A percentile compares a stretch with the other conserved stretches of the same genome.
Conservation (phyloP, 2,113 vertebrate genomes). For the Crypturellus undulatus region DNA sequence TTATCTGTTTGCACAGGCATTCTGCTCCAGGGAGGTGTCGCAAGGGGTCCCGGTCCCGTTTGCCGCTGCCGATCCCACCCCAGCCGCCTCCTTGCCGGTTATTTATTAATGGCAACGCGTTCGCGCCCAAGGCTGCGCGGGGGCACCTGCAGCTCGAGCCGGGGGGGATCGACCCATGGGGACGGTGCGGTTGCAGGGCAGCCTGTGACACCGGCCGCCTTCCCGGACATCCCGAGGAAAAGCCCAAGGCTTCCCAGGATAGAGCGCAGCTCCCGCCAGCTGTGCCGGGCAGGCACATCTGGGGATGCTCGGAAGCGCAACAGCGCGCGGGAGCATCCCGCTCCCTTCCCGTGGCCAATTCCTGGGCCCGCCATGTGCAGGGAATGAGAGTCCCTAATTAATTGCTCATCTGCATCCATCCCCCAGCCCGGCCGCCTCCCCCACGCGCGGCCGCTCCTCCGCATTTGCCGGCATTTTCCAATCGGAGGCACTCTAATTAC, state of each 20-base stretch:
- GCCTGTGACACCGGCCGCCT: too few species aligned
- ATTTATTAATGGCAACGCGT: constrained; percentile 23
- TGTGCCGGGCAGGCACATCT: constrained; percentile 39
- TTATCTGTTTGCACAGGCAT: constrained; percentile 64
- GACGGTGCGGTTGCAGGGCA: neutral
- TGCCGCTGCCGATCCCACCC: neutral
- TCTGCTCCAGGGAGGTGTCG: constrained; percentile 34
- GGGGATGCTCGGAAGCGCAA: neutral
- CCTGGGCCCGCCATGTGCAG: constrained; percentile 69
- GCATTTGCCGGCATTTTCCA: constrained; percentile 75
- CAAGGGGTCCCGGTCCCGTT: neutral
- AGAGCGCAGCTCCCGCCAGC: constrained; percentile 15
- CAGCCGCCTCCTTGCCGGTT: neutral
- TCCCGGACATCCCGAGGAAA: too few species aligned
- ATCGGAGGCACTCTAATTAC: constrained; percentile 79
- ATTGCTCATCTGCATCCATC: constrained; percentile 57
- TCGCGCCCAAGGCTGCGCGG: neutral
- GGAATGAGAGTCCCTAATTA: constrained; percentile 76
- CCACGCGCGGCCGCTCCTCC: constrained; percentile 38
- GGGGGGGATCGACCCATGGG: neutral
- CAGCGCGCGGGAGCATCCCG: constrained; percentile 10
- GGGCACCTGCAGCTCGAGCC: neutral
- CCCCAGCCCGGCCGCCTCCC: constrained; percentile 11
- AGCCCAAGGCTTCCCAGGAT: too few species aligned
- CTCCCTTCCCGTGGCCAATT: constrained; percentile 62